Conservation (phyloP, 2,797 vertebrate genomes). For the Gymnothorax reevesii region DNA sequence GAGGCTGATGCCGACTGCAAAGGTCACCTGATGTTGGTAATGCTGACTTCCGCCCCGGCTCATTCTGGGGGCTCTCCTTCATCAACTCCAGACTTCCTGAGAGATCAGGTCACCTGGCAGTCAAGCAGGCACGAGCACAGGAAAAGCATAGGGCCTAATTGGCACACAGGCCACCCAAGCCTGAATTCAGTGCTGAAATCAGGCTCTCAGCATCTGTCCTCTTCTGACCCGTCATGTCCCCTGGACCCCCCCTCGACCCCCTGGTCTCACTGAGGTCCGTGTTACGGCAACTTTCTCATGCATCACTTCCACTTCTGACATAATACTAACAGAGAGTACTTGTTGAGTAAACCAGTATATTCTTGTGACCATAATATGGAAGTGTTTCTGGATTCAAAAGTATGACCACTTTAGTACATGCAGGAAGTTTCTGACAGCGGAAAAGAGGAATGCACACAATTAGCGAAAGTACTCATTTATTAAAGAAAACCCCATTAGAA, state of each 20-base stretch:
- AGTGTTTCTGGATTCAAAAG: background rate
- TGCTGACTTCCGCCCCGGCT: background rate
- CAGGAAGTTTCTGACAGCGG: background rate
- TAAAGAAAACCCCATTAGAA: no score
- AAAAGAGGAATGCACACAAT: background rate
- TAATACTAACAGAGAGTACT: background rate
- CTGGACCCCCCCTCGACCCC: background rate
- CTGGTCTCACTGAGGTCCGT: background rate
- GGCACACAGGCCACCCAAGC: background rate
- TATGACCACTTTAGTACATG: background rate
- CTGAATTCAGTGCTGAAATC: background rate
- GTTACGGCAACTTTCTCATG: background rate
- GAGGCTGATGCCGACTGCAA: constrained; percentile 12
- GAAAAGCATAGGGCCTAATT: background rate
- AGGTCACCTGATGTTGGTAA: constrained; percentile 10
- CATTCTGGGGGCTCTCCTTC: constrained; percentile 34
- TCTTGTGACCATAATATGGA: background rate
- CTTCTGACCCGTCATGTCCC: constrained; percentile 15
- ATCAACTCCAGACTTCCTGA: constrained; percentile 49
- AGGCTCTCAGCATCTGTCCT: constrained; percentile 6
- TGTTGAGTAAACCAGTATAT: background rate
- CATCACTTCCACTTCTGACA: background rate
- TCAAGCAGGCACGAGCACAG: constrained; percentile 35
- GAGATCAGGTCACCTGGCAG: constrained; percentile 52
- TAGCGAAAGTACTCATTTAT: background rate